Evolutionary conservation across 2,797 vertebrate genomes (phyloP).

Genomic region (Hoplostethus atlanticus): DNA sequence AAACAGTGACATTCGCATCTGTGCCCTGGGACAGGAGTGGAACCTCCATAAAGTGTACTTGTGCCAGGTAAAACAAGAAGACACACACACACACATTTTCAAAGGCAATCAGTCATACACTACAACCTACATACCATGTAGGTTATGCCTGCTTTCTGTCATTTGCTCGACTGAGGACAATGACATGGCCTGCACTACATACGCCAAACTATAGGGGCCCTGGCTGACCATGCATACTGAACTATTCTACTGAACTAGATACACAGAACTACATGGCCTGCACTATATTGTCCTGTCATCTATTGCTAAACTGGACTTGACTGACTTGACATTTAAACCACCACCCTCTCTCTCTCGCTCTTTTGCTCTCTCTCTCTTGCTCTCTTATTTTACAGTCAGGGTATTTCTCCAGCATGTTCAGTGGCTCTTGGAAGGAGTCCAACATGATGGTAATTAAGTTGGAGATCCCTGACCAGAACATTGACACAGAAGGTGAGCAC

Average conservation of each 20-base stretch:
- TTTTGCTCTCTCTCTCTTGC: not conserved
- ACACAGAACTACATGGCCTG: too few relatives aligned
- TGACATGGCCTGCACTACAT: too few relatives aligned
- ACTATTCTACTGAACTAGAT: too few relatives aligned
- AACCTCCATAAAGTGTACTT: slow-evolving; percentile 97
- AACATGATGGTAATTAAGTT: slow-evolving; percentile 94
- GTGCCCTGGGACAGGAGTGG: slow-evolving; percentile 96
- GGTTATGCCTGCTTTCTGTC: not conserved
- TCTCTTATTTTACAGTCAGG: slow-evolving; percentile 86
- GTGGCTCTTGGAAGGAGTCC: slow-evolving; percentile 98
- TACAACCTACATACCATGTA: not conserved
- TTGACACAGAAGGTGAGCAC: slow-evolving; percentile 93
- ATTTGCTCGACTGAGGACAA: not conserved
- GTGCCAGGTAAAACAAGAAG: slow-evolving; percentile 89
- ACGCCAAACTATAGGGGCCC: too few relatives aligned
- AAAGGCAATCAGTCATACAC: not conserved
- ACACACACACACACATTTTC: not conserved
- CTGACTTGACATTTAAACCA: too few relatives aligned
- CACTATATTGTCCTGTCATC: too few relatives aligned
- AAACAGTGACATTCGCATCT: slow-evolving; percentile 96
- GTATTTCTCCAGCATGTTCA: slow-evolving; percentile 99
- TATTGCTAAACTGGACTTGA: too few relatives aligned
- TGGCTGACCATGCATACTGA: too few relatives aligned
- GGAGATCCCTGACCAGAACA: slow-evolving; percentile 98
- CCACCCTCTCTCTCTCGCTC: not conserved